Percentiles rank a stretch among this genome's conserved stretches.
These are phyloP conservation scores for Plagodis pulveraria DNA, from an alignment of 2,888 invertebrate species.

Conservation along the genomic window DNA sequence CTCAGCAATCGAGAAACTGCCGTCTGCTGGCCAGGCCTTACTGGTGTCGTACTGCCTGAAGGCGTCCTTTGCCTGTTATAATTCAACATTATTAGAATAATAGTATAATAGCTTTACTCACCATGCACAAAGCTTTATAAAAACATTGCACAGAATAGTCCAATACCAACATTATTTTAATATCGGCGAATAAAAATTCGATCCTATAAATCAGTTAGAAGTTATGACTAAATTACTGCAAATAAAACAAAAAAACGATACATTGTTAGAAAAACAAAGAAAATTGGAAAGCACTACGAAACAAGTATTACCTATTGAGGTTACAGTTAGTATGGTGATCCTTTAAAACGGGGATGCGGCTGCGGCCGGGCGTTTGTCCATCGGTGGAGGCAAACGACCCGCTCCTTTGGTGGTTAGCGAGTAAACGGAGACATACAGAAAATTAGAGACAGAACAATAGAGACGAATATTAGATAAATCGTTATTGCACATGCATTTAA, in stretches of 20 bases:
- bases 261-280: slow-evolving; percentile 21
- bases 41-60: slow-evolving; percentile 90
- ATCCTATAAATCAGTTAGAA: slow-evolving; percentile 10
- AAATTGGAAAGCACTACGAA: slow-evolving; percentile 37
- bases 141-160: slow-evolving; percentile 31
- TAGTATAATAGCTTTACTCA: slow-evolving; percentile 8
- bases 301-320: slow-evolving; percentile 73
- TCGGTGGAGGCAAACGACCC: slow-evolving; percentile 81
- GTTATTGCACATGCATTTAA: slow-evolving; percentile 59
- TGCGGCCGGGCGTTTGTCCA: slow-evolving; percentile 79
- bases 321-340: slow-evolving; percentile 81
- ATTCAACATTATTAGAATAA: slow-evolving; percentile 32
- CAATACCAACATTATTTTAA: slow-evolving; percentile 39
- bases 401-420: slow-evolving; percentile 80
- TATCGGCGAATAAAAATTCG: slow-evolving; percentile 2
- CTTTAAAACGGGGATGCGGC: slow-evolving; percentile 81
- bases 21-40: slow-evolving; percentile 86
- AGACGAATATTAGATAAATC: slow-evolving; percentile 47
- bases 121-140: slow-evolving; percentile 46
- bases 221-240: slow-evolving; percentile 4
- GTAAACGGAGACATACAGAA: slow-evolving; percentile 64
- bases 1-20: slow-evolving; percentile 87
- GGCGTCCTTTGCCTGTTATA: slow-evolving; percentile 89
- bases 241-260: slow-evolving; percentile 25
- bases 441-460: slow-evolving; percentile 69